Evolutionary conservation across 2,797 vertebrate species (phyloP).

Genomic region (Sarcoramphus papa): DNA sequence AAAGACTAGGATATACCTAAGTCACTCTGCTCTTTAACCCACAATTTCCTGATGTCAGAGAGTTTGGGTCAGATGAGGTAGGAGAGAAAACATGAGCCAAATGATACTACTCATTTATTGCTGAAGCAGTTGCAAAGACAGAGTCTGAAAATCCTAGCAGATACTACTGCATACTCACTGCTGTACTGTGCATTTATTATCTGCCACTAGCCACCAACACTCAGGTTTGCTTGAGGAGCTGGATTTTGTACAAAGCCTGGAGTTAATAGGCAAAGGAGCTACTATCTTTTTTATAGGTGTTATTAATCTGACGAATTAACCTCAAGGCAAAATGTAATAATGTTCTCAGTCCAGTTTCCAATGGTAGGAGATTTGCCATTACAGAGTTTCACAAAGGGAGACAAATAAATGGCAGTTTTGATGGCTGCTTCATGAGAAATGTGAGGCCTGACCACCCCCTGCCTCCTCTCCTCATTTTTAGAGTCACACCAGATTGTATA

Average conservation of each 20-base stretch:
- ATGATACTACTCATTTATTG: accelerated
- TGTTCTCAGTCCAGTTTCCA: background rate
- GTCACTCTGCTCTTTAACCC: background rate
- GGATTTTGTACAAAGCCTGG: background rate
- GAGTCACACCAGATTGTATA: background rate
- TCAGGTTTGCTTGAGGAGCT: background rate
- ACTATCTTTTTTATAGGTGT: background rate
- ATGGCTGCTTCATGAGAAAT: background rate
- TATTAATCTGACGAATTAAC: background rate
- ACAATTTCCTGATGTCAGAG: background rate
- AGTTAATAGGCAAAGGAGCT: background rate
- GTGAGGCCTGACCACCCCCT: background rate
- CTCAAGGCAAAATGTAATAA: background rate
- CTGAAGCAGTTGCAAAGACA: background rate
- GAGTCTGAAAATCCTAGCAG: background rate
- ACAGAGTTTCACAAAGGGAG: background rate
- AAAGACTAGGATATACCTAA: background rate
- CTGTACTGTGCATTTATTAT: background rate
- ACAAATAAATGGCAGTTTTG: background rate
- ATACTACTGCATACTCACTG: background rate
- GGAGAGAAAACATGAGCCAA: background rate
- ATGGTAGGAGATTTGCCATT: background rate
- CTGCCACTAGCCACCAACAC: background rate
- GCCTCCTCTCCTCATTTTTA: background rate
- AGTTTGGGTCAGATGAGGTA: background rate